Percentiles rank a stretch among this genome's conserved stretches.
phyloP scores from a whole-genome alignment of 2,797 vertebrate species.

The Petrocephalus sullivani region DNA sequence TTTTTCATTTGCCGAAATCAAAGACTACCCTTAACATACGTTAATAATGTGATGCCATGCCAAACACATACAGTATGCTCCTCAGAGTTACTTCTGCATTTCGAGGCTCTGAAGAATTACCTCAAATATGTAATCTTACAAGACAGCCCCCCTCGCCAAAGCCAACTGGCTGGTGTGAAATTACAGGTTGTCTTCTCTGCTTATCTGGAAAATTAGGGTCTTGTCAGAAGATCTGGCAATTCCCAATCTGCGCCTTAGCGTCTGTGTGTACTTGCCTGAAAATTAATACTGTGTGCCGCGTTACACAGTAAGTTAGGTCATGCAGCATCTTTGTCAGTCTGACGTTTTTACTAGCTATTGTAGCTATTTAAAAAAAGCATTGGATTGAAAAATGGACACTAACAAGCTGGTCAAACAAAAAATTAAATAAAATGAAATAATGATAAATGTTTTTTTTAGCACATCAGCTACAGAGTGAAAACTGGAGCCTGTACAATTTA shows the following conservation, averaged over 20 bases:
- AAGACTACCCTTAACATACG: neutral
- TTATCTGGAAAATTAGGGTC: slow-evolving; percentile 20
- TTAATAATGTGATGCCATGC: neutral
- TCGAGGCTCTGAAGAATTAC: neutral
- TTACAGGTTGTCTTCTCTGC: slow-evolving; percentile 21
- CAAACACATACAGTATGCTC: neutral
- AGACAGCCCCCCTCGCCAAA: neutral
- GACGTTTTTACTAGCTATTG: neutral
- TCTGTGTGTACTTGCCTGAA: slow-evolving; percentile 12
- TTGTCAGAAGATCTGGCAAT: slow-evolving; percentile 14
- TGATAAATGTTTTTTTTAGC: neutral
- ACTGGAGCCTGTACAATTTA: neutral
- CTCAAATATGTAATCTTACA: neutral
- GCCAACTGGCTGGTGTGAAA: slow-evolving; percentile 17
- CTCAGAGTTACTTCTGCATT: neutral
- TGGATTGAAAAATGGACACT: neutral
- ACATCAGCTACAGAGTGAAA: slow-evolving; percentile 4
- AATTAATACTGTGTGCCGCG: neutral
- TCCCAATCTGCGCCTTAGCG: slow-evolving; percentile 1
- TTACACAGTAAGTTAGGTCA: slow-evolving; percentile 16
- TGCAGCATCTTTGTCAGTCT: neutral
- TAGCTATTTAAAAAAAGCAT: neutral
- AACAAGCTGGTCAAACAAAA: neutral
- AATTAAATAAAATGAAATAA: neutral
- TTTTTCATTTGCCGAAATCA: neutral